A percentile compares a stretch with the other conserved stretches of the same genome.
These are phyloP conservation scores for Vulpes vulpes DNA, from an alignment of 2,113 vertebrate species.

Conservation along the genomic window DNA sequence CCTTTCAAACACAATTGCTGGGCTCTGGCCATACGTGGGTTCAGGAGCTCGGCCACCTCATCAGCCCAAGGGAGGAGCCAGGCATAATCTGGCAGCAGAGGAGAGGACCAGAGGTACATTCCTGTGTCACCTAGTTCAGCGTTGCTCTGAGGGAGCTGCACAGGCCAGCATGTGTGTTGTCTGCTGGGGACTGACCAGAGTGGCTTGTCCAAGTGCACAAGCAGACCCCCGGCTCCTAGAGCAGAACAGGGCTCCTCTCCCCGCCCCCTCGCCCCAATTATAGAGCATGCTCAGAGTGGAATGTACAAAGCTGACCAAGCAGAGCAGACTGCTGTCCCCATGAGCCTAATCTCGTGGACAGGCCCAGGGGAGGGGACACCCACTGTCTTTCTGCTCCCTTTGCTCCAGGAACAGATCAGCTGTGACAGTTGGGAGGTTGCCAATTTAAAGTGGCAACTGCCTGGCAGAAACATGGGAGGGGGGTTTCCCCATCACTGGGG, in stretches of 20 bases:
- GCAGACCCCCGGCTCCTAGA: background rate
- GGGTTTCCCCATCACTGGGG: background rate
- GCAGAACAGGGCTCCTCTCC: background rate
- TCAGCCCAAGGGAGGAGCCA: background rate
- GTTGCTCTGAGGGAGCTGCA: background rate
- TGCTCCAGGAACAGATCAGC: slow-evolving; percentile 48
- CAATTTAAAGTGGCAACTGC: slow-evolving; percentile 28
- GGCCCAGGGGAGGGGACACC: background rate
- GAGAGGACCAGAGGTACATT: background rate
- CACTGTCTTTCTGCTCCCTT: slow-evolving; percentile 27
- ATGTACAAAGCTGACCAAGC: background rate
- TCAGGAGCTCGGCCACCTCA: background rate
- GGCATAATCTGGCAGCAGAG: background rate
- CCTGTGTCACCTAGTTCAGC: background rate
- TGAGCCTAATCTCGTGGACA: background rate
- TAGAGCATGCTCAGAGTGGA: background rate
- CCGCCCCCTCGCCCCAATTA: background rate
- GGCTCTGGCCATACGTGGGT: background rate
- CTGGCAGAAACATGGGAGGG: background rate
- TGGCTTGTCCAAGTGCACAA: background rate
- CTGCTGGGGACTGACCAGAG: background rate
- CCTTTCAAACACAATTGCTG: background rate
- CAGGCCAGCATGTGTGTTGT: background rate
- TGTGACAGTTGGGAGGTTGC: background rate
- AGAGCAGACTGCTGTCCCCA: background rate